phyloP scores from a whole-genome alignment of 2,888 invertebrate species.

The Phoronis australis region DNA sequence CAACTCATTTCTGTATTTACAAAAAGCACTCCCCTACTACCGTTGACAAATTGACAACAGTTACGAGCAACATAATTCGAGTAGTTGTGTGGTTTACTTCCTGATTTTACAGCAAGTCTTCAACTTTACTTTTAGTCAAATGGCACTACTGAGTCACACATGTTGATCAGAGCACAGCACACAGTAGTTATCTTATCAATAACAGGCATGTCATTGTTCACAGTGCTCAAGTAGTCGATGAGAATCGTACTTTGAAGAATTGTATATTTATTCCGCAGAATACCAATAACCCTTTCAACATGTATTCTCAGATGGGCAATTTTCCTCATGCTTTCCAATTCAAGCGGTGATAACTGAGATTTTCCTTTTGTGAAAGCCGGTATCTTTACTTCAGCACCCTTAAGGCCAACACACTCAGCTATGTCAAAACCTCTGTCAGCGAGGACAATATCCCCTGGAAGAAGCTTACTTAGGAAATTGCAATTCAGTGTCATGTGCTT shows the following conservation, averaged over 20 bases:
- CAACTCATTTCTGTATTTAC: too few species aligned
- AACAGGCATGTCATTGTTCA: slow-evolving; percentile 3
- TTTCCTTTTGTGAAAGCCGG: slow-evolving; percentile 16
- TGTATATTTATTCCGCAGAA: slow-evolving; percentile 4
- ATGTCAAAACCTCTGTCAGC: slow-evolving; percentile 23
- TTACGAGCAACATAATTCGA: too few species aligned
- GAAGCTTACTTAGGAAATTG: slow-evolving; percentile 14
- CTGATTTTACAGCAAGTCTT: too few species aligned
- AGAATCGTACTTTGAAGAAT: not conserved
- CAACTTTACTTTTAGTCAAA: slow-evolving; percentile 6
- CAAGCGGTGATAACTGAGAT: slow-evolving; percentile 9
- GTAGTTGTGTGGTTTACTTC: too few species aligned
- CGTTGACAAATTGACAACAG: too few species aligned
- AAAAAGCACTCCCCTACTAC: too few species aligned
- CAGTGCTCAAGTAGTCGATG: not conserved
- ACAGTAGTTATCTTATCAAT: slow-evolving; percentile 16
- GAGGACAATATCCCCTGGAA: slow-evolving; percentile 16
- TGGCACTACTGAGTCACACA: slow-evolving; percentile 10
- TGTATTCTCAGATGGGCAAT: slow-evolving; percentile 16
- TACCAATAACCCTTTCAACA: slow-evolving; percentile 18
- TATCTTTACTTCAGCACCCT: slow-evolving; percentile 11
- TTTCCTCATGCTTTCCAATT: slow-evolving; percentile 14
- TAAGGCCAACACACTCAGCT: slow-evolving; percentile 7
- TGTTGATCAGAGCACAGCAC: slow-evolving; percentile 11
- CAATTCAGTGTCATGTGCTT: slow-evolving; percentile 19